Base-by-base conservation (phyloP, 1,140 invertebrate genomes). In the Temnothorax longispinosus region DNA sequence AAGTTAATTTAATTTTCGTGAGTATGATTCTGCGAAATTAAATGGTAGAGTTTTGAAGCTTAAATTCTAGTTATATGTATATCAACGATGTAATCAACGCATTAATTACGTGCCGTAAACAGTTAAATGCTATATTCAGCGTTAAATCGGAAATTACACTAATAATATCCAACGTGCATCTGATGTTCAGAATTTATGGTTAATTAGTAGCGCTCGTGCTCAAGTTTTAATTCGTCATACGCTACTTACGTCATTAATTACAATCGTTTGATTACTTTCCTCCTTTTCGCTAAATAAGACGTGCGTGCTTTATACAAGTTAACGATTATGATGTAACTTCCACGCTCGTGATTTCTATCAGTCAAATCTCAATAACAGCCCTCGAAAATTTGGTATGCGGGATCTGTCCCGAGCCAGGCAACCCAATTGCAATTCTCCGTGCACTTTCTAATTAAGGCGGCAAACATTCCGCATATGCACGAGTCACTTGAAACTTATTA, bases 391-490 rank as follows among this genome's bases (percentile, higher is more conserved):
- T 35, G 47, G 62, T 32, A 77, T 64, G 47, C 32, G 44, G 58
- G 47, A 76, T n/a, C 27, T 44, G 32, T 38, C 54, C 27, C 58
- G n/a, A 64, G 56, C 50, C 27, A 10, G 8, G 15, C 32, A 47
- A 44, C 11, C n/a, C 50, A 50, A 72, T 65, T n/a, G 60, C 80
- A 27, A 44, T 35, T 69, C 67, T 38, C 10, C 32, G 15, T 41
- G 21, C 86, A 82, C 60, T 89, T 85, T 69, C 58, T 87, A 90
- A 90, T 89, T 89, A 89, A 78, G 58, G 32, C 35, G 32, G 65
- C 72, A 89, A 87, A 90, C 78, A 32, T 76, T 35, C 38, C 72
- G 60, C 32, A 27, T 50, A 27, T 50, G 69, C 10, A 56, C 72
- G 78, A 75, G 52, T 81, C 54, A 86, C 72, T 81, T 27, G 1